A percentile compares a stretch with the other conserved stretches of the same genome.
Conservation (phyloP, 2,797 vertebrate species). For the Tamandua tetradactyla region DNA sequence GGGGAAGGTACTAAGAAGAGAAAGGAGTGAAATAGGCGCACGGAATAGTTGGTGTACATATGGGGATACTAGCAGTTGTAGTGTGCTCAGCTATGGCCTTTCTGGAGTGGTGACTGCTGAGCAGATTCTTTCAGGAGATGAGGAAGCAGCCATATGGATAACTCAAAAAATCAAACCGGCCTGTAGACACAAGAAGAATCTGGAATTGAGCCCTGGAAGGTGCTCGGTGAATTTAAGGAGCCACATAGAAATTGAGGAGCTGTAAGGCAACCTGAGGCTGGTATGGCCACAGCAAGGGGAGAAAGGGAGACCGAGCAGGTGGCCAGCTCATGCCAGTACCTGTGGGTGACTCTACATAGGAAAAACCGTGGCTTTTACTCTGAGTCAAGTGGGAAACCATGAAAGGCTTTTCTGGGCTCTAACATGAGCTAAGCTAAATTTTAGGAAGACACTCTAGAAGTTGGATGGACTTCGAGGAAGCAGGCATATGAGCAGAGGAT, state of each 20-base stretch:
- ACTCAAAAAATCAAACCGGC: not conserved
- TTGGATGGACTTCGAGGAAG: not conserved
- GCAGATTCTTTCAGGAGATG: not conserved
- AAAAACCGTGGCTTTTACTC: not conserved
- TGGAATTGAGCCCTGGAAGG: not conserved
- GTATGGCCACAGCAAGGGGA: too few species aligned
- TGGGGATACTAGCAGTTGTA: fast-evolving
- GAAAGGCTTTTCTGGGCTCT: not conserved
- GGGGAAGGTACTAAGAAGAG: not conserved
- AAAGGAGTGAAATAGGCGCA: not conserved
- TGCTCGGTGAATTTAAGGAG: not conserved
- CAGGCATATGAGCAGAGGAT: not conserved
- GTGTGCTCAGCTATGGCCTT: not conserved
- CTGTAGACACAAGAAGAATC: not conserved
- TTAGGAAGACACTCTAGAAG: not conserved
- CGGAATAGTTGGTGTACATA: not conserved
- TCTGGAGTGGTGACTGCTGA: not conserved
- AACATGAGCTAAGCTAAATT: not conserved
- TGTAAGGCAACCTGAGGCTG: not conserved
- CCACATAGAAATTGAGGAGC: not conserved
- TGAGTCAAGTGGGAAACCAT: not conserved
- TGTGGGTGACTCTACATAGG: fast-evolving
- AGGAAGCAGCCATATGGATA: not conserved
- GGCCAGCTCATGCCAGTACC: too few species aligned
- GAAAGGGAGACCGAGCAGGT: not conserved